A percentile compares a stretch with the other conserved stretches of the same genome.
phyloP scores from a whole-genome alignment of 2,888 invertebrate species.

The Amblyjoppa proteus region DNA sequence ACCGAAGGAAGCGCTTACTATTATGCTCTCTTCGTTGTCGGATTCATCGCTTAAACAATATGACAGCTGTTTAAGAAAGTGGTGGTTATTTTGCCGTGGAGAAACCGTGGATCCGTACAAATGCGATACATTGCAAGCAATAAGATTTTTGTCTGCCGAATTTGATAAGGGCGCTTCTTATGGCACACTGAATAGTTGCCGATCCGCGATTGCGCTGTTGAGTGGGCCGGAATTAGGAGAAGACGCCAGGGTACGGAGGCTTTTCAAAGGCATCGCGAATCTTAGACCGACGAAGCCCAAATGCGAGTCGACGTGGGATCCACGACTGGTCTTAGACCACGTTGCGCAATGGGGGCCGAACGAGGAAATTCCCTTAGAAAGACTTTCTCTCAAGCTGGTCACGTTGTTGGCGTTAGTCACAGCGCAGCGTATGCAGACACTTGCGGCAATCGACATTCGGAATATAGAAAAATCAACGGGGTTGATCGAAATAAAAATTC shows the following conservation, averaged over 20 bases:
- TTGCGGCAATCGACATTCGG: conserved; percentile 45
- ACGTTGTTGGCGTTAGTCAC: conserved; percentile 41
- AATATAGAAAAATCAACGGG: conserved; percentile 19
- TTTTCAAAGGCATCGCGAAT: conserved; percentile 27
- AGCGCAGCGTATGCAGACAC: conserved; percentile 56
- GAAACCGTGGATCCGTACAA: not conserved
- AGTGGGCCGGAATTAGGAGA: conserved; percentile 18
- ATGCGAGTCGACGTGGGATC: conserved; percentile 22
- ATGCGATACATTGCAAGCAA: conserved; percentile 8
- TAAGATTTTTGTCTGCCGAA: conserved; percentile 15
- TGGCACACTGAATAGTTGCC: conserved; percentile 38
- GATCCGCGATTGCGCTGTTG: conserved; percentile 31
- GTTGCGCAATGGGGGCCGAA: too few species aligned
- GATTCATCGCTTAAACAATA: conserved; percentile 23
- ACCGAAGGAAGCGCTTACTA: too few species aligned
- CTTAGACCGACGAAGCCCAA: conserved; percentile 48
- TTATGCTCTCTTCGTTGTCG: too few species aligned
- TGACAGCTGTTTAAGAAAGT: conserved; percentile 21
- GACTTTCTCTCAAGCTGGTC: too few species aligned
- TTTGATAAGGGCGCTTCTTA: conserved; percentile 27
- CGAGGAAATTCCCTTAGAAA: too few species aligned
- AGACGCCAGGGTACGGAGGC: conserved; percentile 17
- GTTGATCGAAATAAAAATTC: conserved; percentile 61
- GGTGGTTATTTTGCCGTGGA: conserved; percentile 16
- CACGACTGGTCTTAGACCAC: too few species aligned